Evolutionary conservation across 2,797 vertebrate species (phyloP), one percentile per base, ranked within the genome.

Genomic region (Crypturellus tataupa): DNA sequence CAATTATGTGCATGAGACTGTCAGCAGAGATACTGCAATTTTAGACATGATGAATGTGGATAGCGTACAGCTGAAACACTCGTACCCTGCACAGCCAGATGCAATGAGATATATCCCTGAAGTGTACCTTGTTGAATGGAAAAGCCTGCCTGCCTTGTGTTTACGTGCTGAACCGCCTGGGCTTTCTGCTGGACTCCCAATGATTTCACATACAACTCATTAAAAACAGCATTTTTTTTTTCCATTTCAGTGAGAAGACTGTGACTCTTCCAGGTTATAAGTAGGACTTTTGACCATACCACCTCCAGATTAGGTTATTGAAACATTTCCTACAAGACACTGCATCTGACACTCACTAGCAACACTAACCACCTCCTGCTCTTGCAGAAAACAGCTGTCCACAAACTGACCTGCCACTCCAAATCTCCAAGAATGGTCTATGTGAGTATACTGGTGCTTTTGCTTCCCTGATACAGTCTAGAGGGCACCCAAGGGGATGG

Each of bases 101-200:
- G 21, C 9, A 51, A 35, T 3, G 9, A 17, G 10, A 83, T 83
- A 65, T 7, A 18, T 13, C 20, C 20, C 62, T 83, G 47, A 68
- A 20, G 12, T 0, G 0, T 1, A 1, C 6, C 25, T 69, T 40
- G 11, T 21, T 68, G 63, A 55, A 75, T 51, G 20, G 7, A 53
- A 59, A 46, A 69, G 18, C 9, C 69, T 27, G 12, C 29, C 39
- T 35, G 5, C 6, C 1, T 35, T 27, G 21, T 53, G 37, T 21
- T 87, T n/a, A 16, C 9, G 4, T 59, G 49, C 2, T 27, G 37
- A 78, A 91, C 18, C 8, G 69, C n/a, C 49, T 42, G 25, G 89
- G 10, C 51, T 1, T 16, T n/a, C 12, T n/a, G 24, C 19, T 80
- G 0, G 0, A 8, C 47, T 27, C 25, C 8, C 3, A 13, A 33